phyloP scores from a whole-genome alignment of 2,888 invertebrate species.

The Trissolcus brochymenae region DNA sequence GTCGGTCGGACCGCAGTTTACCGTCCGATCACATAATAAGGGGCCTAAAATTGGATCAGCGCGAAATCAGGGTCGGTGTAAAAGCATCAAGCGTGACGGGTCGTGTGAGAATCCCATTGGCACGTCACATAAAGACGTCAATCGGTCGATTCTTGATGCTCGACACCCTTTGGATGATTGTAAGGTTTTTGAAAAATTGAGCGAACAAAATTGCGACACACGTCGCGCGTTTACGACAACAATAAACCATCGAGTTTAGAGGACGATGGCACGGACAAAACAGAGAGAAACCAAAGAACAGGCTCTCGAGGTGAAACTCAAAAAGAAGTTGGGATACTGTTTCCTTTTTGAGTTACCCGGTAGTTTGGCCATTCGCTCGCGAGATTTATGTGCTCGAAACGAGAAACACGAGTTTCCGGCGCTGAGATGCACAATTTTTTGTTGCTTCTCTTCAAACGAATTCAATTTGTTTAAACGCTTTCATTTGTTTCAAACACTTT shows the following conservation, averaged over 20 bases:
- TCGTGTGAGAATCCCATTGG: not conserved
- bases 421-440: conserved; percentile 31
- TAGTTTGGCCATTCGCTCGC: conserved; percentile 44
- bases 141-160: not conserved
- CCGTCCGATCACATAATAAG: conserved; percentile 16
- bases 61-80: not conserved
- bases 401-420: conserved; percentile 57
- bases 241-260: conserved; percentile 41
- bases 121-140: conserved; percentile 1
- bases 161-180: not conserved
- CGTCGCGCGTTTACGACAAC: conserved; percentile 27
- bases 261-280: conserved; percentile 32
- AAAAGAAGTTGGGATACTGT: conserved; percentile 46
- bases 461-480: conserved; percentile 4
- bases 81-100: not conserved
- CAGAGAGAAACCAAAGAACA: conserved; percentile 37
- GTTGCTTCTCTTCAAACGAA: conserved; percentile 22
- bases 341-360: conserved; percentile 56
- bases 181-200: conserved; percentile 12
- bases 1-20: conserved; percentile 24
- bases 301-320: conserved; percentile 39
- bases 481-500: conserved; percentile 23
- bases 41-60: conserved; percentile 29
- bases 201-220: conserved; percentile 12
- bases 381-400: conserved; percentile 60